A percentile compares a stretch with the other conserved stretches of the same genome.
Conservation (phyloP, 35 echinoderm and acorn worm genomes). For the Heliocidaris tuberculata region DNA sequence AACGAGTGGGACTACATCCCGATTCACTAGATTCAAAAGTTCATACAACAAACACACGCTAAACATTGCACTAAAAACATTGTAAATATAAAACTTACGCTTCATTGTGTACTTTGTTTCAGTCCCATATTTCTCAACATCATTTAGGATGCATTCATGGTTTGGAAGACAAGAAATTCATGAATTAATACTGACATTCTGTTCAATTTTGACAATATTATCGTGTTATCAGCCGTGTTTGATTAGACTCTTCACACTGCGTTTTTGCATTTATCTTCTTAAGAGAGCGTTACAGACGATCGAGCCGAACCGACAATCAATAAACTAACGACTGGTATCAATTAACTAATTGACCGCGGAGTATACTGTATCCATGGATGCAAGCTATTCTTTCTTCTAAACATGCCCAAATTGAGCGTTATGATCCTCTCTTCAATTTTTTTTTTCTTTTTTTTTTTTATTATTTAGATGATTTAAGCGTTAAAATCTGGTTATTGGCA, state of each 20-base stretch:
- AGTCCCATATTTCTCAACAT: background rate
- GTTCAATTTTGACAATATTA: background rate
- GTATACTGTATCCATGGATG: slow-evolving; percentile 6
- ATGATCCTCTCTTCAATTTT: no score
- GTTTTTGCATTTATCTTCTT: background rate
- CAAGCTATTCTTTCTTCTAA: no score
- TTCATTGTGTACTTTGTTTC: background rate
- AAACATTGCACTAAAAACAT: background rate
- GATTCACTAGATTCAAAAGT: background rate
- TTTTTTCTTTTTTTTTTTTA: no score
- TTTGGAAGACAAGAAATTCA: background rate
- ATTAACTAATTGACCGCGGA: background rate
- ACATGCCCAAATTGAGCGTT: no score
- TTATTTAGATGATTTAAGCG: no score
- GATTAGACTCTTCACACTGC: background rate
- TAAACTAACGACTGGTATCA: slow-evolving; percentile 1
- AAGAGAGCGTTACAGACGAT: background rate
- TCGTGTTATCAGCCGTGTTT: background rate
- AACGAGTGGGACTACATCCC: background rate
- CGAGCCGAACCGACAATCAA: background rate
- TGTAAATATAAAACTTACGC: background rate
- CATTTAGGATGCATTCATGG: background rate
- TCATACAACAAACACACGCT: background rate
- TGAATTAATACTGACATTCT: background rate
- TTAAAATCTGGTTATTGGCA: no score